Evolutionary conservation across 2,888 invertebrate species (phyloP).

Genomic region (Tyria jacobaeae): DNA sequence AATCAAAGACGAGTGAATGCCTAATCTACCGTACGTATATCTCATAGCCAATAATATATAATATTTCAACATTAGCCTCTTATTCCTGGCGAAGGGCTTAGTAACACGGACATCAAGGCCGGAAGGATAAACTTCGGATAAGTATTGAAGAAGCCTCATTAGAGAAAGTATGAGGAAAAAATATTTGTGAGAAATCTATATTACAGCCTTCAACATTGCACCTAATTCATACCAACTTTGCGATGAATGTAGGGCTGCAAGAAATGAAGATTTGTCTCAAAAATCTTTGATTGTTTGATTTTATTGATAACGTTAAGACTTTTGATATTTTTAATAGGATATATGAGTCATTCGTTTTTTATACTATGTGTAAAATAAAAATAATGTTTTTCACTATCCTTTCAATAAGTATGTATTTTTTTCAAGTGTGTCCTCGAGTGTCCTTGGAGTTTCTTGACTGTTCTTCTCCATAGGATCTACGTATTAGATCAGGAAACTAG

Average conservation of each 20-base stretch:
- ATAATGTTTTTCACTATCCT: too few relatives aligned
- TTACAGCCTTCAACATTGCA: constrained; percentile 41
- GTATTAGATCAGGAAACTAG: too few relatives aligned
- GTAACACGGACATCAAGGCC: constrained; percentile 59
- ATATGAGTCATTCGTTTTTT: too few relatives aligned
- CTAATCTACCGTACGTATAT: constrained; percentile 22
- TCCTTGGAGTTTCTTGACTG: too few relatives aligned
- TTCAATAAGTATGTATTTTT: too few relatives aligned
- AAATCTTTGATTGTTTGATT: neutral
- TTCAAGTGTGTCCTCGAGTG: too few relatives aligned
- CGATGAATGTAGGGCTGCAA: constrained; percentile 24
- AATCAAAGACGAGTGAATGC: constrained; percentile 31
- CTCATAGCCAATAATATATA: constrained; percentile 50
- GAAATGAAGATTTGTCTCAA: neutral
- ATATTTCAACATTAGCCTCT: constrained; percentile 52
- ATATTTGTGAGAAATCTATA: constrained; percentile 52
- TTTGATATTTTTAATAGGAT: neutral
- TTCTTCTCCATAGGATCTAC: too few relatives aligned
- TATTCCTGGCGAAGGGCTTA: constrained; percentile 49
- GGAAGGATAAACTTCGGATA: constrained; percentile 58
- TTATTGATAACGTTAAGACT: neutral
- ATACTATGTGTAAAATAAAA: too few relatives aligned
- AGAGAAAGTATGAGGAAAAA: constrained; percentile 60
- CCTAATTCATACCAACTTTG: constrained; percentile 39
- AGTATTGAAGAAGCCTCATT: constrained; percentile 62